phyloP scores from a whole-genome alignment of 2,113 vertebrate species.

The Neodon shergylaensis region DNA sequence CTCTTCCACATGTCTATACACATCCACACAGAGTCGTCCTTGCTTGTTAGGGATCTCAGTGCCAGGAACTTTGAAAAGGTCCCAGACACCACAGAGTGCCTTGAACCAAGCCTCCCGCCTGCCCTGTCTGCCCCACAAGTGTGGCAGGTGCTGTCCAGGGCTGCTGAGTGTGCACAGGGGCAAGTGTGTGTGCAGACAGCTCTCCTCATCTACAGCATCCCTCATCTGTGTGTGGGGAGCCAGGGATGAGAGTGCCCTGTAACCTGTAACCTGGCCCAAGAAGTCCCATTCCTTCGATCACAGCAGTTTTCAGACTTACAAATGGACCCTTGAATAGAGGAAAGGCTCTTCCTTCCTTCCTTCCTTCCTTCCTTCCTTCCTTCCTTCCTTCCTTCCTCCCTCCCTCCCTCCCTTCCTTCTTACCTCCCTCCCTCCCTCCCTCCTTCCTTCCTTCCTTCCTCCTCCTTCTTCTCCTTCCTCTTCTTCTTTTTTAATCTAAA shows the following conservation, averaged over 20 bases:
- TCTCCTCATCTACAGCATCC: fast-evolving
- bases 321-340: neutral
- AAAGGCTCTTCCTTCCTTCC: no score
- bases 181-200: neutral
- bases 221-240: neutral
- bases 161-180: fast-evolving
- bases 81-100: neutral
- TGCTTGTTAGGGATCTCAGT: neutral
- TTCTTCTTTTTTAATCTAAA: neutral
- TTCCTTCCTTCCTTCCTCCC: neutral
- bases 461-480: no score
- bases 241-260: fast-evolving
- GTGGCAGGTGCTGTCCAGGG: fast-evolving
- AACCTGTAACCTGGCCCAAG: neutral
- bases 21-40: neutral
- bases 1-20: neutral
- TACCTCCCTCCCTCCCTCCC: no score
- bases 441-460: no score
- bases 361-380: no score
- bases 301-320: conserved; percentile 66
- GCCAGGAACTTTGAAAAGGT: neutral
- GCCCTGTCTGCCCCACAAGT: neutral
- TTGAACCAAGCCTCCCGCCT: neutral
- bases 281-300: conserved; percentile 40
- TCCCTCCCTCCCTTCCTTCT: neutral